These are phyloP conservation scores for Panthera tigris DNA, from an alignment of 2,113 vertebrate species.

Conservation along the genomic window DNA sequence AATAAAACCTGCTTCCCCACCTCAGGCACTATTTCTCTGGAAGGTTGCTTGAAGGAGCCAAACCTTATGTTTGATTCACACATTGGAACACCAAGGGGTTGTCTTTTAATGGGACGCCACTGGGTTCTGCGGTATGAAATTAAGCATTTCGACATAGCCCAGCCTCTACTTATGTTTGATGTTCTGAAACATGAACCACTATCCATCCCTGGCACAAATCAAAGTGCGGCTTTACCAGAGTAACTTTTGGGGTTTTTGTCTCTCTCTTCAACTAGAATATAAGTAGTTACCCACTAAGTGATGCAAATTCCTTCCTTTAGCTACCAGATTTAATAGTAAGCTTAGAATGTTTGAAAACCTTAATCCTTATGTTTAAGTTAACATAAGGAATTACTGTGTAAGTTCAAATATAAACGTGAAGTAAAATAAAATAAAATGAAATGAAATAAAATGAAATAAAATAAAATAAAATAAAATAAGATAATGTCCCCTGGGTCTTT, in stretches of 20 bases:
- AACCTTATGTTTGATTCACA: not conserved
- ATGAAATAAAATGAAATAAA: not conserved
- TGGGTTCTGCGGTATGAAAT: not conserved
- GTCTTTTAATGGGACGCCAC: not conserved
- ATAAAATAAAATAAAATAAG: not conserved
- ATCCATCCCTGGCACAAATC: not conserved
- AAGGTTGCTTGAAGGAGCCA: not conserved
- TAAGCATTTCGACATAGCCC: not conserved
- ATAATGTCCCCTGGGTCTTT: not conserved
- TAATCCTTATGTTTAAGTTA: not conserved
- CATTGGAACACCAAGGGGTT: not conserved
- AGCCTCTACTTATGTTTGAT: not conserved
- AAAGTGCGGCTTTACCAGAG: not conserved
- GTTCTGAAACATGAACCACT: not conserved
- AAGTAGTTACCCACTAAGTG: not conserved
- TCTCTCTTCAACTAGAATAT: not conserved
- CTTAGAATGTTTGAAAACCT: not conserved
- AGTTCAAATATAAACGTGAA: not conserved
- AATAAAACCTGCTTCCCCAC: constrained; percentile 27
- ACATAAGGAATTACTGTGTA: constrained; percentile 47
- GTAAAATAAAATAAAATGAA: constrained; percentile 37
- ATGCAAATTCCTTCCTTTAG: constrained; percentile 2
- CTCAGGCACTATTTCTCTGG: not conserved
- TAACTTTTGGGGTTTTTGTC: not conserved
- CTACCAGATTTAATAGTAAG: not conserved